Conservation (phyloP, 2,888 invertebrate species). For the Venusia cambrica region DNA sequence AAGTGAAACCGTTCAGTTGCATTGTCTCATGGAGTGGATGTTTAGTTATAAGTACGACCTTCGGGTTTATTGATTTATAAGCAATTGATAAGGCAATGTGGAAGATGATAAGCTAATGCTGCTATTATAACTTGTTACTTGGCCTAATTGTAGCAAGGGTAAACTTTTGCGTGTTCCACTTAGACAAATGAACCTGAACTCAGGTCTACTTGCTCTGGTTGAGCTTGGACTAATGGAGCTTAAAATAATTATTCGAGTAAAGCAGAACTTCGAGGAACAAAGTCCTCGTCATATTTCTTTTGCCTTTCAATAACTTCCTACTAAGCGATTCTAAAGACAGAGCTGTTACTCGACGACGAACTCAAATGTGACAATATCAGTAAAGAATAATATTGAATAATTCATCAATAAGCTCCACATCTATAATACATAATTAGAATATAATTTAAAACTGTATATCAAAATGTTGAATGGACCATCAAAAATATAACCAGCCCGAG, state of each 20-base stretch:
- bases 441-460: too few species aligned
- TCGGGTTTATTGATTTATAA: slow-evolving; percentile 54
- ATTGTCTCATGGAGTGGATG: slow-evolving; percentile 55
- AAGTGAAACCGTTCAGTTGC: slow-evolving; percentile 45
- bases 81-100: slow-evolving; percentile 34
- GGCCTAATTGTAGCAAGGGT: slow-evolving; percentile 11
- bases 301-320: too few species aligned
- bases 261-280: too few species aligned
- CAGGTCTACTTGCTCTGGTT: slow-evolving; percentile 9
- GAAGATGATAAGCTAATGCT: slow-evolving; percentile 1
- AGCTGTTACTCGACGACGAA: too few species aligned
- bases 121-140: slow-evolving; percentile 2
- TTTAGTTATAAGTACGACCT: slow-evolving; percentile 41
- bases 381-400: too few species aligned
- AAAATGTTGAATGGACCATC: too few species aligned
- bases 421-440: too few species aligned
- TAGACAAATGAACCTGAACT: slow-evolving; percentile 7
- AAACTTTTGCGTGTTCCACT: slow-evolving; percentile 14
- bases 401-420: too few species aligned
- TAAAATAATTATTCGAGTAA: slow-evolving; percentile 6
- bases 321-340: too few species aligned
- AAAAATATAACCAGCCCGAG: too few species aligned
- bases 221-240: slow-evolving; percentile 12
- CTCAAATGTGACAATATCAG: too few species aligned
- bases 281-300: too few species aligned